Evolutionary conservation across 2,888 invertebrate species (phyloP), one percentile per base, ranked within the genome.

Genomic region (Nemotelus pantherinus): DNA sequence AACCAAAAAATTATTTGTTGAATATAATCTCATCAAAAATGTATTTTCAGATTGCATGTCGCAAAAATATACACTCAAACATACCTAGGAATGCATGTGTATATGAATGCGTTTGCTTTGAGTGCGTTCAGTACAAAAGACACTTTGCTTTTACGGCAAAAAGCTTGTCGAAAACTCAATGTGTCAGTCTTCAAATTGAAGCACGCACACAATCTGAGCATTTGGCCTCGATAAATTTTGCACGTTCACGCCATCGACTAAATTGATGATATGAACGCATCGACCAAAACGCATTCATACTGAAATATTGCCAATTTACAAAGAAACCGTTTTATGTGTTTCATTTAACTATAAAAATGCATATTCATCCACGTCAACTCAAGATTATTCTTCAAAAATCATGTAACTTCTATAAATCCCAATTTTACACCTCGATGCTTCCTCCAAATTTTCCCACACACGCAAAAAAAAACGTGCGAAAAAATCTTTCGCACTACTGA

Each of bases 31-130:
- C 53, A 68, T 48, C 68, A 5, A 68, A 50, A 25, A 68, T 68
- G 2, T 68, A 68, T 68, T 68, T 68, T 68, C 50, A 53, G 53
- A 68, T 68, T 68, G 68, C 68, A 68, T 50, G 9, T 48, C 50
- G 25, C 65, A n/a, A 50, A 68, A 41, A 25, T 25, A 25, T 25
- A 25, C 25, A 25, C 25, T 48, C 7, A 68, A 68, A 25, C 50
- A 39, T 48, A n/a, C 5, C n/a, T 25, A 25, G 5, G 5, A 60
- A 10, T 53, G 53, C 53, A 10, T 53, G 6, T 53, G 53, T 25
- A 53, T 50, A 50, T 53, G 53, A 53, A 10, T 6, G 53, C 6
- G 53, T 6, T 7, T 6, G 53, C 53, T 1, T 53, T 53, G 10
- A 6, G 53, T 10, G 53, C 53, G 7, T 53, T 53, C 10, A 10